A percentile compares a stretch with the other conserved stretches of the same genome.
These are phyloP conservation scores for Pissodes strobi DNA, from an alignment of 1,140 invertebrate genomes.

Conservation along the genomic window DNA sequence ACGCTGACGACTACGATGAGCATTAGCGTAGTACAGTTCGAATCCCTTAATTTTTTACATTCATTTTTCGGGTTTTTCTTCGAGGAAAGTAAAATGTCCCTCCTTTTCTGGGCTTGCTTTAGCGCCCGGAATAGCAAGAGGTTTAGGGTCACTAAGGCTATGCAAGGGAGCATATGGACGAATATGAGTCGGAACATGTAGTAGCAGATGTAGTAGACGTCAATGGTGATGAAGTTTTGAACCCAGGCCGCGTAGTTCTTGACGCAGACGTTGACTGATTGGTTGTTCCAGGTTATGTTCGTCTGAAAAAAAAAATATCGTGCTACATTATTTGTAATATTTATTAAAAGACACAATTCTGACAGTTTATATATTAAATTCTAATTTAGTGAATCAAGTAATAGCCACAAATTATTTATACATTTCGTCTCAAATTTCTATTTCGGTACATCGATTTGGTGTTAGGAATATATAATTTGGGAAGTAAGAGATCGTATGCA, in stretches of 20 bases:
- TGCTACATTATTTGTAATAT: too few relatives aligned
- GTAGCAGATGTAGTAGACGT: slow-evolving; percentile 80
- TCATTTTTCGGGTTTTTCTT: slow-evolving; percentile 84
- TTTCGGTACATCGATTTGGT: too few relatives aligned
- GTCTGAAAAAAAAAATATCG: slow-evolving; percentile 45
- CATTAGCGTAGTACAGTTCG: slow-evolving; percentile 93
- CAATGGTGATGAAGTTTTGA: slow-evolving; percentile 62
- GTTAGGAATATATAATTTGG: too few relatives aligned
- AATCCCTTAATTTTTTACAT: slow-evolving; percentile 80
- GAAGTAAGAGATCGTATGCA: too few relatives aligned
- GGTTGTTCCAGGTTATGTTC: slow-evolving; percentile 63
- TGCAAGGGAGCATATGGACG: slow-evolving; percentile 88
- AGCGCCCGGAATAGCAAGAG: slow-evolving; percentile 84
- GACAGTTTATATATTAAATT: too few relatives aligned
- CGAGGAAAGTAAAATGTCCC: slow-evolving; percentile 71
- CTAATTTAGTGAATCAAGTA: too few relatives aligned
- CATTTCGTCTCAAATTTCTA: too few relatives aligned
- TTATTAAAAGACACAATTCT: too few relatives aligned
- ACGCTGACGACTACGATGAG: slow-evolving; percentile 92
- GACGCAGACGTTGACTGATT: slow-evolving; percentile 64
- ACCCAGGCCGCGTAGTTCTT: slow-evolving; percentile 69
- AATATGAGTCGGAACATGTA: slow-evolving; percentile 87
- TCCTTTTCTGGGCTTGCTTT: slow-evolving; percentile 76
- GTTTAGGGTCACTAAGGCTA: slow-evolving; percentile 87
- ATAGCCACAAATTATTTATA: too few relatives aligned